phyloP scores from a whole-genome alignment of 30 jellyfish, hydroid and myxozoan species.

The Aurelia sp. region DNA sequence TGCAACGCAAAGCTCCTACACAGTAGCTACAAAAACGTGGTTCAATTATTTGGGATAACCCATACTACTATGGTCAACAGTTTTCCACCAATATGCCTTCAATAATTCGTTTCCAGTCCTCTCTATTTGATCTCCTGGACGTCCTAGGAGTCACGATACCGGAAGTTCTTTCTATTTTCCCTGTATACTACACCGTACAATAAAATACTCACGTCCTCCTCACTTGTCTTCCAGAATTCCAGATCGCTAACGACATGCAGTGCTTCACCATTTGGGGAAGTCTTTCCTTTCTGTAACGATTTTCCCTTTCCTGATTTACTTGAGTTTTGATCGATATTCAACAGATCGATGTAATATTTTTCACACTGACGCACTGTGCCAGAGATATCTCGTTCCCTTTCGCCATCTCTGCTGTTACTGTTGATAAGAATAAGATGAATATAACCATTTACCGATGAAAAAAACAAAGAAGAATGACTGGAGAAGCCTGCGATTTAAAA shows the following conservation, averaged over 20 bases:
- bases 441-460: neutral
- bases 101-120: no score
- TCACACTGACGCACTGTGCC: constrained; percentile 61
- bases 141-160: no score
- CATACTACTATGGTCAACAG: no score
- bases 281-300: constrained; percentile 4
- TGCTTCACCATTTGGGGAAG: constrained; percentile 19
- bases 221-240: constrained; percentile 47
- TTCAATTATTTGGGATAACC: no score
- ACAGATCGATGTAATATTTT: constrained; percentile 47
- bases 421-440: neutral
- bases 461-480: neutral
- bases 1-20: no score
- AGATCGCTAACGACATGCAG: constrained; percentile 20
- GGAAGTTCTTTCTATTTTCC: no score
- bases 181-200: no score
- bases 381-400: constrained; percentile 28
- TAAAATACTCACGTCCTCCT: constrained; percentile 34
- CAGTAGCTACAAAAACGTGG: no score
- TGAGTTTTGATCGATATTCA: constrained; percentile 37
- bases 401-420: constrained; percentile 31
- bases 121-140: no score
- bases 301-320: constrained; percentile 29
- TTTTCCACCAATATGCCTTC: no score
- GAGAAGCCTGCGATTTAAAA: no score